A percentile compares a stretch with the other conserved stretches of the same genome.
phyloP scores from a whole-genome alignment of 1,140 invertebrate genomes.

The Carposina sasakii region DNA sequence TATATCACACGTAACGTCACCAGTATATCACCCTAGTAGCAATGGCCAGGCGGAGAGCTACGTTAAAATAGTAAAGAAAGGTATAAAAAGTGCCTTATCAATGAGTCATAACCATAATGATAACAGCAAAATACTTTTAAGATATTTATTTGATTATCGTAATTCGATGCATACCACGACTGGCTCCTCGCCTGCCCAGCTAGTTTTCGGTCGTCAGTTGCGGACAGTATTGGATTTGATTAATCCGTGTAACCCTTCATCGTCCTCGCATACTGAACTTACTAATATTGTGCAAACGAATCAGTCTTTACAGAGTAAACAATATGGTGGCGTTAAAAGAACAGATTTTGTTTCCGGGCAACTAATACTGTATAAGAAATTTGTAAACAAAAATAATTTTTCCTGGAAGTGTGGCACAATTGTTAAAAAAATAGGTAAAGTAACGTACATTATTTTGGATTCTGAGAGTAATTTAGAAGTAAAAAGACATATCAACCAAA shows the following conservation, averaged over 20 bases:
- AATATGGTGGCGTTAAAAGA: background rate
- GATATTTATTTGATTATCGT: conserved; percentile 5
- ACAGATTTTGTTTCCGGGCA: background rate
- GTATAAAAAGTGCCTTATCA: background rate
- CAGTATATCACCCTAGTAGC: conserved; percentile 23
- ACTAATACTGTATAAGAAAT: conserved; percentile 5
- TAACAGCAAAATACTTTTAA: background rate
- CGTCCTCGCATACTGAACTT: background rate
- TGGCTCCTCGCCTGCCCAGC: background rate
- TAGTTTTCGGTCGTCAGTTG: conserved; percentile 5
- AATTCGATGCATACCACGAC: conserved; percentile 8
- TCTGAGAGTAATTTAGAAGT: background rate
- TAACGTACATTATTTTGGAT: conserved; percentile 1
- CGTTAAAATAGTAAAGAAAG: conserved; percentile 1
- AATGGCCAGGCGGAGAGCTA: conserved; percentile 4
- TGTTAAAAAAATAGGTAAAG: conserved; percentile 6
- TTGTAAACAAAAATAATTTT: conserved; percentile 5
- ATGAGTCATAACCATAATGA: background rate
- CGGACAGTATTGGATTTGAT: conserved; percentile 1
- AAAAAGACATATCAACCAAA: conserved; percentile 9
- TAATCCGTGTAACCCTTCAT: background rate
- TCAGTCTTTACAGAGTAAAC: conserved; percentile 5
- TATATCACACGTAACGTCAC: conserved; percentile 21
- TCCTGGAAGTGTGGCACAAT: background rate
- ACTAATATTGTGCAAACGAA: background rate